Conservation (phyloP, 2,797 vertebrate species). For the Paramormyrops hopkinsi region DNA sequence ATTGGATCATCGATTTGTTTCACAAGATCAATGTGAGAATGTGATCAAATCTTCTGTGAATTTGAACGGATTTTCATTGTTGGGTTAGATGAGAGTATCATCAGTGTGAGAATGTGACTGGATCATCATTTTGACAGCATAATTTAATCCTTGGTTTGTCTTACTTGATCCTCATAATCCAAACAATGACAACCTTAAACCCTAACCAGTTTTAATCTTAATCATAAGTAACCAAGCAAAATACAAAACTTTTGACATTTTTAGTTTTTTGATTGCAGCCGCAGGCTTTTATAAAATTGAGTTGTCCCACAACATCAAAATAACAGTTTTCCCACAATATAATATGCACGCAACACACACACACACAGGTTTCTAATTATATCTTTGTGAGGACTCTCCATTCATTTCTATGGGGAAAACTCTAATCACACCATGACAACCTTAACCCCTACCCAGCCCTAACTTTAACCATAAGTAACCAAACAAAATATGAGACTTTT, state of each 20-base stretch:
- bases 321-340: too few relatives aligned
- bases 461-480: not conserved
- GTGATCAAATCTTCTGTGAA: not conserved
- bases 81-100: not conserved
- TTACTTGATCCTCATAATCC: not conserved
- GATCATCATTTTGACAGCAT: not conserved
- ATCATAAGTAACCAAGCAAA: not conserved
- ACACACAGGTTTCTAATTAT: not conserved
- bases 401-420: not conserved
- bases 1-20: not conserved
- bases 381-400: not conserved
- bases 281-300: not conserved
- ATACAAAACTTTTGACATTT: not conserved
- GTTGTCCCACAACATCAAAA: not conserved
- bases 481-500: not conserved
- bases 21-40: not conserved
- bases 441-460: not conserved
- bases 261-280: not conserved
- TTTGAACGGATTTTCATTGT: not conserved
- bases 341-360: not conserved
- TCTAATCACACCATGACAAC: not conserved
- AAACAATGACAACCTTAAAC: not conserved
- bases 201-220: not conserved
- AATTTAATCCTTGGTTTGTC: not conserved
- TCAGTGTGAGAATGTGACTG: not conserved